Evolutionary conservation across 2,888 invertebrate species (phyloP), one percentile per base, ranked within the genome.

Genomic region (Diarsia mendica): DNA sequence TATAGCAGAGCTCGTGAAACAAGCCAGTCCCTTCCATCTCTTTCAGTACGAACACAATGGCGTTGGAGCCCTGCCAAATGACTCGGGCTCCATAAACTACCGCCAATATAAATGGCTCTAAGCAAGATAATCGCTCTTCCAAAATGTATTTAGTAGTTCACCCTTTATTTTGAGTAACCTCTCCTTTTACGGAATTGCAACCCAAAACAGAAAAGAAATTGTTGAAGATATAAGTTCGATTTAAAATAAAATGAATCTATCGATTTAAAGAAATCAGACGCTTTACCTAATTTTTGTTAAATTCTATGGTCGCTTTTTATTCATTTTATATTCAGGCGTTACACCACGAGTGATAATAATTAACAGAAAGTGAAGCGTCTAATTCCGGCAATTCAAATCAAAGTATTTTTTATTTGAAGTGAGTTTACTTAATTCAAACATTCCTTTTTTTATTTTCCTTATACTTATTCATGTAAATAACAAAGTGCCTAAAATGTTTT

Each of bases 1-100:
- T 81, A 77, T 79, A 75, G 75, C 72, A 61, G 69, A 72, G 67
- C 68, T 79, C 46, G 63, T 65, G 77, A 79, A 82, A 78, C 80
- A 81, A 70, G 72, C 66, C 66, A 39, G 69, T 66, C 63, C 79
- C 84, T 71, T 68, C 74, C 79, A 69, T 77, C 72, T 81, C 79
- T 84, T 88, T 79, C 84, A 83, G 67, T 77, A 73, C 71, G 72
- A 73, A 63, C 67, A 87, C 88, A 86, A 88, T 85, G 72, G 79
- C 28, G 71, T 63, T 89, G 90, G 89, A 82, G 46, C 72, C 60
- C 63, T 79, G 90, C 89, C 89, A 88, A 89, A 85, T 83, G 73
- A 82, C 80, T 75, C 72, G 70, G 74, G 69, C 20, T 66, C 44
- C 61, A 65, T 67, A 69, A 69, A 55, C 55, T 46, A 79, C 48